Base-by-base conservation (phyloP, 2,113 vertebrate species). In the Gallinago jamesoni region DNA sequence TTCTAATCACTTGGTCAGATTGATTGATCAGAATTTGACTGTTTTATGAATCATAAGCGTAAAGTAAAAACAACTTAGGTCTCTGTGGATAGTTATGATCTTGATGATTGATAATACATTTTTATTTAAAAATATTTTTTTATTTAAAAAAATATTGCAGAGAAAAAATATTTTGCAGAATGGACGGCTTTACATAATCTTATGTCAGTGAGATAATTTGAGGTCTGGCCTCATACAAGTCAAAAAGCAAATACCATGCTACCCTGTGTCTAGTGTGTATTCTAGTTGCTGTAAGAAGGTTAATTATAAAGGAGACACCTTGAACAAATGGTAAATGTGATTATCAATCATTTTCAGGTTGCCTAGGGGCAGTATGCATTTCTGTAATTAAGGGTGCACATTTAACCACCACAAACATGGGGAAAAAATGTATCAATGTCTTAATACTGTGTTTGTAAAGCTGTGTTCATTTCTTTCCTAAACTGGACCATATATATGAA, bases 261-360 rank as follows among this genome's bases (percentile, higher is more conserved):
- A 22, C 43, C 52, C 2, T n/a, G 2, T 68, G 25, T 86, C 31
- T 78, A 77, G 47, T 59, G 30, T 35, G 47, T 63, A 12, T 68
- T 86, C 37, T 77, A 6, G 18, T 59, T 27, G 12, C 73, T 89
- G 2, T 47, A 59, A 92, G 50, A 43, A 45, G 15, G 43, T 89
- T 91, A 91, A 84, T 95, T 95, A 70, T 64, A 50, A 94, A 93
- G 84, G 55, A 92, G 47, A 76, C 84, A 22, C 39, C 41, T 96
- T 92, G 84, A 96, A 93, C 10, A 92, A 94, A 90, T 90, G 93
- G 14, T 76, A 91, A 96, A 90, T 76, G 45, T 75, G 89, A 89
- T 74, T 83, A 85, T 78, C 93, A 91, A 17, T 91, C 10, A 74
- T 22, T 78, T 86, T 56, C 70, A 95, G 33, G 48, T 78, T 87